Evolutionary conservation across 2,113 vertebrate genomes (phyloP).

Genomic region (Craseonycteris thonglongyai): DNA sequence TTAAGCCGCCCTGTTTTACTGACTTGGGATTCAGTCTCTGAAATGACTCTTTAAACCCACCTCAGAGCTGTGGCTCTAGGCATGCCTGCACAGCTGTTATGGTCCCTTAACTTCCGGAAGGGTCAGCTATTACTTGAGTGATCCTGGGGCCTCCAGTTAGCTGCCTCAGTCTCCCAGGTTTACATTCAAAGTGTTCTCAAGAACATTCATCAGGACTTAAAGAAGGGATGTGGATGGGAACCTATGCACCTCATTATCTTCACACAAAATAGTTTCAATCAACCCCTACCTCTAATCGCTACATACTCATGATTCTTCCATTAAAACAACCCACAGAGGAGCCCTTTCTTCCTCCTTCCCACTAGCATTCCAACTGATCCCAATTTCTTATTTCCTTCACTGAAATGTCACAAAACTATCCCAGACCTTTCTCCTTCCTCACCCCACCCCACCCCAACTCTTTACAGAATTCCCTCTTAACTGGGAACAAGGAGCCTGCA

Average conservation of each 20-base stretch:
- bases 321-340: background rate
- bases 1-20: background rate
- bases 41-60: background rate
- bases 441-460: background rate
- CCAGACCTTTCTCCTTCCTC: background rate
- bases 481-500: background rate
- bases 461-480: background rate
- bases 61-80: background rate
- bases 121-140: background rate
- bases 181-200: background rate
- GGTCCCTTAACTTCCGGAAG: background rate
- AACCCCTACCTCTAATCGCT: background rate
- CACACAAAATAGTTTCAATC: background rate
- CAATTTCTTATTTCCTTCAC: background rate
- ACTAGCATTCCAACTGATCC: background rate
- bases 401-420: background rate
- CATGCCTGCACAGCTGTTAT: background rate
- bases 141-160: background rate
- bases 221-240: background rate
- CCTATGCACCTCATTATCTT: background rate
- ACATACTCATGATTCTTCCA: background rate
- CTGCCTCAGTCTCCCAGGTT: background rate
- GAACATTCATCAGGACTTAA: background rate
- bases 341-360: background rate
- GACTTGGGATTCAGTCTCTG: background rate